Base-by-base conservation (phyloP, 2,888 invertebrate species). In the Lasius fuliginosus region DNA sequence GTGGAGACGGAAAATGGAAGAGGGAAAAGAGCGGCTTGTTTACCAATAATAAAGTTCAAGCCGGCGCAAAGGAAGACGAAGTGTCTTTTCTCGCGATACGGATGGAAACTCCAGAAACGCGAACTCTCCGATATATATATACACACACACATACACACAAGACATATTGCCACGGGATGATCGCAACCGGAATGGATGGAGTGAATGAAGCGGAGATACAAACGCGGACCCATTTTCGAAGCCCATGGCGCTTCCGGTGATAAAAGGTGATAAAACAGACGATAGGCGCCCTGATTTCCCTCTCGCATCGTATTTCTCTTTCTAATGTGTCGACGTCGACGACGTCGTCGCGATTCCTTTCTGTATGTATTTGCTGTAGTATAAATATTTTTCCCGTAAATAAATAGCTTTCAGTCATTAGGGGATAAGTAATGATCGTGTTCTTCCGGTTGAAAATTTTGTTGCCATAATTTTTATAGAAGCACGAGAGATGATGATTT, bases 31-130 rank as follows among this genome's bases (percentile, higher is more conserved):
- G 23, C 12, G 40, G 60, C 75, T 71, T 83, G 77, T 83, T 85
- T 77, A 73, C 73, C 83, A 85, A 83, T 85, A 77, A 83, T 83
- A 85, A 85, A 83, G 83, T 85, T 85, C 40, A 71, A 65, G 64
- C 36, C 62, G 68, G 58, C 67, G 77, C 60, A 53, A 83, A 73
- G 74, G 77, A 83, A 83, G 73, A 73, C 69, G 69, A 75, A 82
- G 75, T 71, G 60, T 27, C 67, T 79, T 68, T 74, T 68, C 62
- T 77, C 77, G 73, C 77, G 77, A 40, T 67, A 62, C 62, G 68
- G 58, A 56, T 75, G 64, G 58, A 82, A 75, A 84, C 82, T 82
- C 75, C 42, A 71, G 68, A 83, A 79, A 77, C 68, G 83, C 69
- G 71, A 77, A 71, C 56, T 69, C 68, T 49, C 40, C 49, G 27